Evolutionary conservation across 2,797 vertebrate species (phyloP).

Genomic region (Periophthalmus magnuspinnatus): DNA sequence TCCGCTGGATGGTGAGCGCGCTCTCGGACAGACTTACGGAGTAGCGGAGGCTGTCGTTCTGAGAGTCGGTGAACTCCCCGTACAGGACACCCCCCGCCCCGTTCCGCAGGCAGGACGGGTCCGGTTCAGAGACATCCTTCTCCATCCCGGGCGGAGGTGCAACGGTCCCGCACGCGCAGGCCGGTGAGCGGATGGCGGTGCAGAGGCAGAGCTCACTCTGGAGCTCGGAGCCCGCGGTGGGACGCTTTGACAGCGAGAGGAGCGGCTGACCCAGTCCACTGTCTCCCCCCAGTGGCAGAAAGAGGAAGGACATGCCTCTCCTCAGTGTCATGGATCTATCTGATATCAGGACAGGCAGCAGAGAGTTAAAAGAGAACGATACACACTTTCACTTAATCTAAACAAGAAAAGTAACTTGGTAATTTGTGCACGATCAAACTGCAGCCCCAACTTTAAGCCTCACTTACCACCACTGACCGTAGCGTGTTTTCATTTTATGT

Average conservation of each 20-base stretch:
- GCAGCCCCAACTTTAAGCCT: too few relatives aligned
- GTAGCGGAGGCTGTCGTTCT: slow-evolving; percentile 65
- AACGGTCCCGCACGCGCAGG: slow-evolving; percentile 58
- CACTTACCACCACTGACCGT: background rate
- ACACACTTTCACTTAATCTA: too few relatives aligned
- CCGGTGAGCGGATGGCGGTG: slow-evolving; percentile 64
- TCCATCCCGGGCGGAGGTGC: slow-evolving; percentile 69
- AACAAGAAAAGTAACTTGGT: too few relatives aligned
- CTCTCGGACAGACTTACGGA: slow-evolving; percentile 78
- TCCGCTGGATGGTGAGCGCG: slow-evolving; percentile 74
- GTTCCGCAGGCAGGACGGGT: slow-evolving; percentile 60
- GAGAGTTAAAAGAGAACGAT: too few relatives aligned
- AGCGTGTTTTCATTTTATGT: background rate
- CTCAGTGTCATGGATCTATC: too few relatives aligned
- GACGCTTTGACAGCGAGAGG: slow-evolving; percentile 45
- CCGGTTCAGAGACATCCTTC: slow-evolving; percentile 54
- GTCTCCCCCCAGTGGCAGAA: slow-evolving; percentile 75
- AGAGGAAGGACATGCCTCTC: slow-evolving; percentile 46
- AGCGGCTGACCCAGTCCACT: slow-evolving; percentile 41
- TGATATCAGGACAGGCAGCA: too few relatives aligned
- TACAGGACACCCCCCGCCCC: slow-evolving; percentile 60
- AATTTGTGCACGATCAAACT: too few relatives aligned
- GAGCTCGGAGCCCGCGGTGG: slow-evolving; percentile 53
- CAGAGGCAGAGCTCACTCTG: slow-evolving; percentile 53
- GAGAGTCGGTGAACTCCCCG: slow-evolving; percentile 73